Evolutionary conservation across 2,113 vertebrate species (phyloP), one percentile per base, ranked within the genome.

Genomic region (Pomatostomus ruficeps): DNA sequence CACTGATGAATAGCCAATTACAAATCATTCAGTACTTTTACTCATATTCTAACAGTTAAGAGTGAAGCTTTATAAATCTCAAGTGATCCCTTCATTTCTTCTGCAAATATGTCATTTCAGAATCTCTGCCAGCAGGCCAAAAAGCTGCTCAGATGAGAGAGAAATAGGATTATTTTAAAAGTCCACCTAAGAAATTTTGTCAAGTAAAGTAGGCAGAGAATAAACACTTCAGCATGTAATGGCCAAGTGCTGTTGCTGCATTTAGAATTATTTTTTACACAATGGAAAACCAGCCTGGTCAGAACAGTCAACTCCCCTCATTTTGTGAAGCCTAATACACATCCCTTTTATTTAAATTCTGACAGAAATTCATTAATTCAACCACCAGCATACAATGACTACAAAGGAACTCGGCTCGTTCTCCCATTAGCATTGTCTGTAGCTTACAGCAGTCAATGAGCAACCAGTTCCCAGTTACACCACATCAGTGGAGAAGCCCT

Each of bases 1-100:
- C 6, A 7, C 72, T 81, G 92, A 83, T 94, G 90, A 96, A 90
- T 95, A 96, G 82, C 45, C 71, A 91, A 80, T 93, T 85, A 88
- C 74, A 83, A 88, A 94, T 88, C 63, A 88, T 67, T 89, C 74
- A 6, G 17, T 66, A 40, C 54, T 88, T 92, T 85, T 65, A 62
- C 66, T 92, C 54, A 8, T 85, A 79, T 58, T 71, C 77, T 54
- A 91, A 74, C 59, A 45, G n/a, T n/a, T 55, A 79, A 58, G 62
- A 70, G 52, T 11, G 79, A 91, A 83, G 90, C 72, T 83, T 66
- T 74, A 66, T 42, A 93, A 86, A 90, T 92, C 90, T 92, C 65
- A 67, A 65, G 93, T 5, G 23, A 90, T 85, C 40, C n/a, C 49
- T 58, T 85, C 38, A 55, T 79, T 95, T 89, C 89, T 91, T 61